Evolutionary conservation across 2,888 invertebrate genomes (phyloP).

Genomic region (Pseudeuparius sepicola): DNA sequence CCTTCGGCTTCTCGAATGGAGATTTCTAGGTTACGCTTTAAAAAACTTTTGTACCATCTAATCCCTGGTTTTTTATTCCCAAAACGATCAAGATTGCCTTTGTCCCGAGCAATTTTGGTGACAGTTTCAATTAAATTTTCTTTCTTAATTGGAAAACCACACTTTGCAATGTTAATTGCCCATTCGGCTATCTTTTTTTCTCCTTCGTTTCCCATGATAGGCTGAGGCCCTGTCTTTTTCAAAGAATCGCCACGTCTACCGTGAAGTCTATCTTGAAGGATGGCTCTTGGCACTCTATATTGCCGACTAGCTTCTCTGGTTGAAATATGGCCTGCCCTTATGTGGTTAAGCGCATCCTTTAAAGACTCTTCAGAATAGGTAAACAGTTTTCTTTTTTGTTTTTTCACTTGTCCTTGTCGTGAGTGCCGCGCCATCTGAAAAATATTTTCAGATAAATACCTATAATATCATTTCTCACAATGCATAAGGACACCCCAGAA

Average conservation of each 20-base stretch:
- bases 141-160: conserved; percentile 30
- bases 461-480: conserved; percentile 2
- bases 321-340: conserved; percentile 6
- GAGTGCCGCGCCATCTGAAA: conserved; percentile 2
- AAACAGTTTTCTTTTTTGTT: conserved; percentile 2
- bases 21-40: conserved; percentile 26
- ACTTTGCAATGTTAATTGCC: conserved; percentile 26
- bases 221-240: conserved; percentile 24
- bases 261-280: conserved; percentile 16
- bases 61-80: conserved; percentile 16
- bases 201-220: conserved; percentile 17
- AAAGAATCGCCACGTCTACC: conserved; percentile 20
- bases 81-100: conserved; percentile 11
- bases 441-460: conserved; percentile 1
- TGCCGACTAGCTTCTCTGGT: conserved; percentile 8
- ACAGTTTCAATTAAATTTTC: conserved; percentile 26
- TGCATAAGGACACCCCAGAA: conserved; percentile 1
- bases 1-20: conserved; percentile 16
- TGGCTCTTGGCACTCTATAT: conserved; percentile 16
- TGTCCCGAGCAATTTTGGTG: conserved; percentile 20
- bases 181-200: conserved; percentile 27
- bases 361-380: conserved; percentile 2
- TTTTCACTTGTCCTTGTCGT: conserved; percentile 1
- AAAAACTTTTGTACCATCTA: conserved; percentile 27
- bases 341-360: conserved; percentile 1